Base-by-base conservation (phyloP, 2,888 invertebrate species). In the Xylota sylvarum region DNA sequence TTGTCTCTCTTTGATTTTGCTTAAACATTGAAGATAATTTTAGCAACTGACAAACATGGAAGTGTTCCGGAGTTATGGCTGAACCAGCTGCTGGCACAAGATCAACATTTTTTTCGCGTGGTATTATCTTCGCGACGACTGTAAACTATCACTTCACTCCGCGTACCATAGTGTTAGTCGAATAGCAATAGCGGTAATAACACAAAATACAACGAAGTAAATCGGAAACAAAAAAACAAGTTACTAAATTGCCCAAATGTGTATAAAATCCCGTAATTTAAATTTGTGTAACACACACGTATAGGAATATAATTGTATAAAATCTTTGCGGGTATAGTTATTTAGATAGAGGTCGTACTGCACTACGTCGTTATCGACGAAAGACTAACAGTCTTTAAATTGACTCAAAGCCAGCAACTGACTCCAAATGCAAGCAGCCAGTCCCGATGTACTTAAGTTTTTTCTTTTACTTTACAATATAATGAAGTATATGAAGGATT, bases 341-440 rank as follows among this genome's bases (percentile, higher is more conserved):
- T 43, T 55, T 43, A 48, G 19, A 10, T 48, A 10, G n/a, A 37
- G 19, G 37, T 27, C 37, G 76, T 67, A 37, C 65, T 76, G 76
- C 65, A 56, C 65, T 48, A 67, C 56, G 37, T 37, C 56, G 65
- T 56, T 37, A 76, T 58, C 56, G 37, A 58, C 56, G 58, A 76
- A 37, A 48, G 65, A 76, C 76, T 76, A 56, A n/a, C 35, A 48
- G 35, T 67, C 56, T 70, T 70, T 27, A 77, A 77, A 69, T 77
- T 52, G 37, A 58, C 67, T 77, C 50, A 52, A 77, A 60, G 69
- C 14, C 58, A 58, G 50, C 30, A 50, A 40, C 32, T 30, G 58
- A 40, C 50, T 58, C 40, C 19, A 77, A 69, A 48, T 60, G 56
- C 56, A 76, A 69, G 46, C 65, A 65, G 32, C 60, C 65, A 67